phyloP scores from a whole-genome alignment of 2,113 vertebrate genomes.

The Mesembrinibis cayennensis region DNA sequence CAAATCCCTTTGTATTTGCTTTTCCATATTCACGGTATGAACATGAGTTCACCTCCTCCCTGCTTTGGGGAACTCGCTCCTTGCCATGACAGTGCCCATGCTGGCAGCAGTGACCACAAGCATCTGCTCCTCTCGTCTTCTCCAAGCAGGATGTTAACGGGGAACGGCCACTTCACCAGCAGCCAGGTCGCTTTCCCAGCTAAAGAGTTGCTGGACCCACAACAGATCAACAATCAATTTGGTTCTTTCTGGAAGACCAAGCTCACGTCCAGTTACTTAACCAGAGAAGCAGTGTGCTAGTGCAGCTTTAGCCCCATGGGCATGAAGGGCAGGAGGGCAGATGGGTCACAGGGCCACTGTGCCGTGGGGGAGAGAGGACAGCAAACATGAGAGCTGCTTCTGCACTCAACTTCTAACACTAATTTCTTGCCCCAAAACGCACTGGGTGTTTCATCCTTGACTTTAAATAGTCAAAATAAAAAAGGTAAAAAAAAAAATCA shows the following conservation, averaged over 20 bases:
- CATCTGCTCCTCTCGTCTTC: neutral
- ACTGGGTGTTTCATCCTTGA: neutral
- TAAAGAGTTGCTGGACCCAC: neutral
- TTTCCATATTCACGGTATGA: neutral
- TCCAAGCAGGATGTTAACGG: neutral
- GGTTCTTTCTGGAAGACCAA: neutral
- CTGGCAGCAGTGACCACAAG: neutral
- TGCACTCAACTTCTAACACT: neutral
- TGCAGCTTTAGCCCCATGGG: neutral
- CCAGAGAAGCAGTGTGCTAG: neutral
- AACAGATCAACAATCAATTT: neutral
- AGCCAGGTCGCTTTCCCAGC: neutral
- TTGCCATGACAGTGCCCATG: rapidly evolving
- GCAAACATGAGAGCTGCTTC: neutral
- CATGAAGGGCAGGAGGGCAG: neutral
- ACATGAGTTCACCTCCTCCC: neutral
- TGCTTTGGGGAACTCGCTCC: neutral
- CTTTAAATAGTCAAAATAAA: neutral
- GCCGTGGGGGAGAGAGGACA: neutral
- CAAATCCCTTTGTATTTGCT: neutral
- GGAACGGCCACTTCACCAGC: neutral
- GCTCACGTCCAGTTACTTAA: neutral
- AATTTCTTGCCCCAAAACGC: neutral
- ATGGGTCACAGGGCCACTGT: neutral
- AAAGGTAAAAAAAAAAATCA: neutral